Conservation (phyloP, 2,888 invertebrate species). For the Lobophora halterata region DNA sequence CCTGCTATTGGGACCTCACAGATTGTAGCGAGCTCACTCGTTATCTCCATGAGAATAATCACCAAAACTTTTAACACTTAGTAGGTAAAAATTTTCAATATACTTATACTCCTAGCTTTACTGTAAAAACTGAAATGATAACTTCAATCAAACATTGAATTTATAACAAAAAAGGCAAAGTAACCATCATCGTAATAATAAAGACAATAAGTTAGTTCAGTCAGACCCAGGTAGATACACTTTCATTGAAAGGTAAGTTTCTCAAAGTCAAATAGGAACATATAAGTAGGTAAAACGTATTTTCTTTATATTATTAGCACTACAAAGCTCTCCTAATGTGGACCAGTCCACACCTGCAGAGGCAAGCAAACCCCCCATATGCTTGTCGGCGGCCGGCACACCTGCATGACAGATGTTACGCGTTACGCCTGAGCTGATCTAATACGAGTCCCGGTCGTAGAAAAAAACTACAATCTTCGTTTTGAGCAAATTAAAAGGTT, state of each 20-base stretch:
- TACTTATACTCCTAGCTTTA: no score
- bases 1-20: slow-evolving; percentile 34
- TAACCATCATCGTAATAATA: no score
- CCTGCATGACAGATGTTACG: slow-evolving; percentile 70
- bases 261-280: no score
- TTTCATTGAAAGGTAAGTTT: no score
- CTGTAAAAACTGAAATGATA: no score
- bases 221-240: no score
- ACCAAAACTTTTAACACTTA: slow-evolving; percentile 3
- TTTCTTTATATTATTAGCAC: background rate
- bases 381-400: slow-evolving; percentile 45
- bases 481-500: slow-evolving; percentile 8
- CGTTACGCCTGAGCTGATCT: slow-evolving; percentile 15
- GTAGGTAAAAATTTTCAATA: background rate
- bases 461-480: slow-evolving; percentile 19
- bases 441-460: slow-evolving; percentile 22
- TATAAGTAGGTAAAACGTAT: background rate
- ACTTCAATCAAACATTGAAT: no score
- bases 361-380: slow-evolving; percentile 24
- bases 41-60: slow-evolving; percentile 5
- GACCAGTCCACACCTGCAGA: slow-evolving; percentile 33
- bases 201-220: no score
- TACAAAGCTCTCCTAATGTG: slow-evolving; percentile 24
- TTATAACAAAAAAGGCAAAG: no score
- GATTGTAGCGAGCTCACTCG: slow-evolving; percentile 15